Evolutionary conservation across 2,797 vertebrate species (phyloP).

Genomic region (Fistularia commersonii): DNA sequence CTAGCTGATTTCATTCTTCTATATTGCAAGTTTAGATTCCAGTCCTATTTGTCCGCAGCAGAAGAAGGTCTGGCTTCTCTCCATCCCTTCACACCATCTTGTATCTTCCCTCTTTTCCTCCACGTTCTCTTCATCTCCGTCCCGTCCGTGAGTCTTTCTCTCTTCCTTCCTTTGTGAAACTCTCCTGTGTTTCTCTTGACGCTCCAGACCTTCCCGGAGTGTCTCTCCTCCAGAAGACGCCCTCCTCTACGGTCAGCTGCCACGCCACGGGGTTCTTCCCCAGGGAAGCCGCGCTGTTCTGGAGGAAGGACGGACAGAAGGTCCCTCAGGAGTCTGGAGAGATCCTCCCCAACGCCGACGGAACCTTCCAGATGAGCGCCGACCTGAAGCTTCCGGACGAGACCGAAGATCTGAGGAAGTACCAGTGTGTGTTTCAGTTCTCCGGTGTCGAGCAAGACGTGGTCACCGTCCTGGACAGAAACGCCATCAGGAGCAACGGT

Average conservation of each 20-base stretch:
- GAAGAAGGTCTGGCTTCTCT: too few relatives aligned
- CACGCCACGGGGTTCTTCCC: constrained; percentile 27
- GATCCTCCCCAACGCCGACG: constrained; percentile 14
- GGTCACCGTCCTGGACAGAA: constrained; percentile 10
- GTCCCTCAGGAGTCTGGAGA: constrained; percentile 7
- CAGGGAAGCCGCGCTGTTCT: constrained; percentile 2
- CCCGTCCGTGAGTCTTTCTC: too few relatives aligned
- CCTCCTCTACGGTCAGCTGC: constrained; percentile 26
- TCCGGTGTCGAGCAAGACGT: constrained; percentile 3
- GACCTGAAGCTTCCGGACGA: constrained; percentile 2
- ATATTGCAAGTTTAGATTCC: too few relatives aligned
- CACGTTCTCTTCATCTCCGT: too few relatives aligned
- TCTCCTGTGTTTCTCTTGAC: too few relatives aligned
- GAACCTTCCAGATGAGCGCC: constrained; percentile 35
- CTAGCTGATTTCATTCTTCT: too few relatives aligned
- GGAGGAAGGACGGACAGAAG: constrained; percentile 22
- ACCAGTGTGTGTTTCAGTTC: constrained; percentile 32
- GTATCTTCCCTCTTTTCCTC: too few relatives aligned
- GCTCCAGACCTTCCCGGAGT: constrained; percentile 23
- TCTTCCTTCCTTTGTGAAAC: too few relatives aligned
- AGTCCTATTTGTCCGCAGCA: too few relatives aligned
- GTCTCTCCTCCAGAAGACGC: constrained; percentile 40
- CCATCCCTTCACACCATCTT: too few relatives aligned
- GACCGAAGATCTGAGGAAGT: constrained; percentile 17
- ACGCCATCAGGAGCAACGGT: constrained; percentile 14